Base-by-base conservation (phyloP, 2,888 invertebrate species). In the Polylopha cassiicola region DNA sequence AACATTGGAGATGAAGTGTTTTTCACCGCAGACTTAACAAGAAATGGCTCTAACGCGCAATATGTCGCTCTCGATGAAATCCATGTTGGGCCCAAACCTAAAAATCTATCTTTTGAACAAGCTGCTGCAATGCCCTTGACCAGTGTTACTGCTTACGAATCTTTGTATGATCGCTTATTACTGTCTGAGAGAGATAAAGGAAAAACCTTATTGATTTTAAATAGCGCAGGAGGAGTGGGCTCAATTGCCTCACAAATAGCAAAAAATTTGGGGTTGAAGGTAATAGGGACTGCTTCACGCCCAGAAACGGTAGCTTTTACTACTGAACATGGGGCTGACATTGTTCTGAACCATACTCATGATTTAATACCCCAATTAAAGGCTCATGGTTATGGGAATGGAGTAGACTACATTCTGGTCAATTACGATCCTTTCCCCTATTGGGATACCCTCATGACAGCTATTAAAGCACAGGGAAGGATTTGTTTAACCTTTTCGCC, bases 151-250 rank as follows among this genome's bases (percentile, higher is more conserved):
- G 80, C 82, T 7, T 75, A 65, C 43, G 82, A 81, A 47, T 58
- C 73, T 10, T 46, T 84, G 9, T 70, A 59, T 47, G 82, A 84
- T 32, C 65, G 81, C 2, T 45, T 84, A 22, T 37, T 61, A 10
- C 21, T 84, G n/a, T 63, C 78, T 7, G 71, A 72, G 10, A 76
- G 75, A 39, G 80, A 81, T 49, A 69, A 60, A 46, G 78, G 74
- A 2, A 82, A 75, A 47, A 56, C 72, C 11, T 48, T 84, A 4
- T 53, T 82, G 29, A 65, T 84, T 14, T 73, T 84, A 24, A 84
- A 82, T 38, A 84, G 82, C 46, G 76, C 72, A 1, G 84, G 82
- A 0, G 84, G 84, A 13, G 82, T 82, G 0, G 84, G 84, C 0
- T 72, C 80, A 3, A 55, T 82, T 1, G 81, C 82, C 4, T 65